Conservation (phyloP, 2,797 vertebrate species). For the Todus mexicanus region DNA sequence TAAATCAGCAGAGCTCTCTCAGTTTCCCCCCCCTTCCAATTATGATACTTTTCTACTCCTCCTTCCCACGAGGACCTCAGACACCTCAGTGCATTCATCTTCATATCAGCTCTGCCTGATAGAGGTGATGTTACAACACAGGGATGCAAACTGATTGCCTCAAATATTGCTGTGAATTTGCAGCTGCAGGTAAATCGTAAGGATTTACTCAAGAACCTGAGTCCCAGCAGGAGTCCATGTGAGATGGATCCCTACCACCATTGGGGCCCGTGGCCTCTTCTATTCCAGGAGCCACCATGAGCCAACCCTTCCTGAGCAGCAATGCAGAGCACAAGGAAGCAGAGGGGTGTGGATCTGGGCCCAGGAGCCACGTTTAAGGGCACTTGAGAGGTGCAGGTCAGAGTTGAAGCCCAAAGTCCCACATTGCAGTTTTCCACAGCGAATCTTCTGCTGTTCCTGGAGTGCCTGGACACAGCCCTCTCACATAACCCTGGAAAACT, state of each 20-base stretch:
- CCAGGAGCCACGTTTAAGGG: background rate
- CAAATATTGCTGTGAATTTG: background rate
- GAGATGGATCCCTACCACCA: background rate
- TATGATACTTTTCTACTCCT: background rate
- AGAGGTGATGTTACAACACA: background rate
- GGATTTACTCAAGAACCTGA: background rate
- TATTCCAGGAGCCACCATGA: accelerated
- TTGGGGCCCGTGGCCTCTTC: background rate
- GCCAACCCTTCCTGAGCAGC: background rate
- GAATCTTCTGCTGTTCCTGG: background rate
- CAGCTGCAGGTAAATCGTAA: background rate
- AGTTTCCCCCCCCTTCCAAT: background rate
- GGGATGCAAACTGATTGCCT: background rate
- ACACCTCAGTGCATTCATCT: background rate
- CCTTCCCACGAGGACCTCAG: background rate
- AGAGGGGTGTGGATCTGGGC: background rate
- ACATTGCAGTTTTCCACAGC: accelerated
- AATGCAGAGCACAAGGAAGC: accelerated
- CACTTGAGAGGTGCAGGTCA: background rate
- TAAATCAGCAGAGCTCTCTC: background rate
- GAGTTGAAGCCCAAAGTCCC: background rate
- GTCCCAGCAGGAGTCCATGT: background rate
- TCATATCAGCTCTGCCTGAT: background rate
- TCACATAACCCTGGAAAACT: background rate
- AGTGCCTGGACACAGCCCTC: background rate